A percentile compares a stretch with the other conserved stretches of the same genome.
Conservation (phyloP, 2,888 invertebrate species). For the Drosophila planitibia region DNA sequence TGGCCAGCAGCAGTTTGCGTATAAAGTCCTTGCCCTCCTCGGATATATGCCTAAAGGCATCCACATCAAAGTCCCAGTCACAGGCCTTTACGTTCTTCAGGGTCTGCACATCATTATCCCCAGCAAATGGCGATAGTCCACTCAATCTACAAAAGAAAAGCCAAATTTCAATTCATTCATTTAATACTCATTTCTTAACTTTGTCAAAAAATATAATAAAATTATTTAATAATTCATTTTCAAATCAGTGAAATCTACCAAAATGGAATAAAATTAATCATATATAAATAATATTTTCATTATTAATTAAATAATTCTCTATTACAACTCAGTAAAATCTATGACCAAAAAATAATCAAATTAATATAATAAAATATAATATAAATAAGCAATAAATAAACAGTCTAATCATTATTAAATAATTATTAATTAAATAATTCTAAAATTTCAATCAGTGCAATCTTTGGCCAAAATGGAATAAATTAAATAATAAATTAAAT, state of each 20-base stretch:
- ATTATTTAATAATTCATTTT: background rate
- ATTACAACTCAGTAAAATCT: no score
- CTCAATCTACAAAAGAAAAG: conserved; percentile 89
- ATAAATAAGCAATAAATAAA: background rate
- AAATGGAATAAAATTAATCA: no score
- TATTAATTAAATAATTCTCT: no score
- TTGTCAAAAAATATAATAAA: background rate
- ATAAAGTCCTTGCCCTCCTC: conserved; percentile 99
- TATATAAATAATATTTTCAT: no score
- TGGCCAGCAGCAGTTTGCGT: conserved; percentile 94
- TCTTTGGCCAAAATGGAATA: no score
- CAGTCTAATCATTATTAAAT: no score
- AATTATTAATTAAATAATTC: no score
- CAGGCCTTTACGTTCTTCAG: conserved; percentile 99
- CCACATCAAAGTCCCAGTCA: conserved; percentile 99
- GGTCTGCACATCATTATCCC: conserved; percentile 99
- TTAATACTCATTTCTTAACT: background rate
- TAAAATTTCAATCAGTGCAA: background rate
- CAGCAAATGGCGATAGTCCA: conserved; percentile 99
- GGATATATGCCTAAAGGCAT: conserved; percentile 96
- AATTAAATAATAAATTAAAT: no score
- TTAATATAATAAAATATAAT: background rate
- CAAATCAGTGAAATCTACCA: background rate
- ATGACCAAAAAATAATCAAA: background rate
- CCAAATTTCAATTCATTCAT: background rate